Conservation (phyloP, 2,888 invertebrate species). For the Rhorus exstirpatorius region DNA sequence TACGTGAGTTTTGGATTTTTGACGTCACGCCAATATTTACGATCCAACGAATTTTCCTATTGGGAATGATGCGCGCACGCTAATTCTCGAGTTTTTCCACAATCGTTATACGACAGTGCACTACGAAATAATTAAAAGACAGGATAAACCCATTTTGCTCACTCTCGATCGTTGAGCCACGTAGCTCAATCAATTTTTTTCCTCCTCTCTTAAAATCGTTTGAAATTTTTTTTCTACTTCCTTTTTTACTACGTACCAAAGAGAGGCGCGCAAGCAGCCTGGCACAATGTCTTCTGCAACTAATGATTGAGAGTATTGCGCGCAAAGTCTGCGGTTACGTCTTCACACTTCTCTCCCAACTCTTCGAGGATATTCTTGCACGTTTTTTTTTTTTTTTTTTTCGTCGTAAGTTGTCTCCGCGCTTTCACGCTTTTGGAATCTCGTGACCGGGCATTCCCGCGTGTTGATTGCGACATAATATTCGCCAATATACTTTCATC, state of each 20-base stretch:
- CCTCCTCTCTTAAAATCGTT: neutral
- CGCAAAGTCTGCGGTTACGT: slow-evolving; percentile 42
- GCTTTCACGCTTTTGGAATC: neutral
- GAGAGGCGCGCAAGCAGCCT: neutral
- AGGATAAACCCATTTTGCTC: too few relatives aligned
- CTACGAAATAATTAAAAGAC: too few relatives aligned
- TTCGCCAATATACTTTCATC: neutral
- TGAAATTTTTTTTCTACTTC: neutral
- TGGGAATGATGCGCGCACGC: neutral
- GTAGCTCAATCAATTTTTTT: too few relatives aligned
- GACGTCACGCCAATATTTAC: too few relatives aligned
- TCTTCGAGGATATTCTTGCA: neutral
- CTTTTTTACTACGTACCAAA: too few relatives aligned
- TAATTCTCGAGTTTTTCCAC: neutral
- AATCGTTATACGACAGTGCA: too few relatives aligned
- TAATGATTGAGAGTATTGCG: slow-evolving; percentile 57
- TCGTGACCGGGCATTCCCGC: slow-evolving; percentile 4
- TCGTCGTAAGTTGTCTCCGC: neutral
- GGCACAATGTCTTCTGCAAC: slow-evolving; percentile 57
- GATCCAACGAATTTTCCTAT: neutral
- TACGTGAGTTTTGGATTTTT: too few relatives aligned
- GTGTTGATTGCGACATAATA: neutral
- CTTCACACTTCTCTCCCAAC: neutral
- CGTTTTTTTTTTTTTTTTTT: neutral
- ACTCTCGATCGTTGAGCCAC: too few relatives aligned